Evolutionary conservation across 1,140 invertebrate genomes (phyloP), one percentile per base, ranked within the genome.

Genomic region (Mya arenaria): DNA sequence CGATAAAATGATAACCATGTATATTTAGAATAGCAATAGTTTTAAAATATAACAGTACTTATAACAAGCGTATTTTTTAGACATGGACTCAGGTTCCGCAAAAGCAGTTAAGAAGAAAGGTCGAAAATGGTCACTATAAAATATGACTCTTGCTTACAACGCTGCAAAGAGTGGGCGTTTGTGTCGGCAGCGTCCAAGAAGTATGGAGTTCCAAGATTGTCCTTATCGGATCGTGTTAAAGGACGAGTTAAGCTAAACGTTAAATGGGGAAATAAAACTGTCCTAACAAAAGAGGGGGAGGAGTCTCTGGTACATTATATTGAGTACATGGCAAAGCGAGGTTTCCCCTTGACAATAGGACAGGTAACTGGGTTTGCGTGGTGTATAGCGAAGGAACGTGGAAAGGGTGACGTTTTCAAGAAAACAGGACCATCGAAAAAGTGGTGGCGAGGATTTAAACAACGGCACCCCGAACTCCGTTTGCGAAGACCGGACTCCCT

Each of bases 381-480:
- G 44, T 48, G 44, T n/a, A 48, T 48, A 13, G 44, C 44, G n/a
- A 48, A 48, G 13, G 44, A 48, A n/a, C 44, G n/a, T 48, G 44
- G 44, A 48, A 48, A 48, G n/a, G 34, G 60, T 63, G 25, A 36
- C n/a, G 28, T 15, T 6, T 63, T 63, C 5, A 28, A 6, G 25
- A 63, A 63, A 5, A 13, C 28, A 3, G 60, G 60, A 32, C 60
- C 60, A 10, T 13, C 8, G 17, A 6, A n/a, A n/a, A 63, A 63
- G 36, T 63, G 60, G 60, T 63, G 60, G 60, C 60, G 60, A 32
- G 60, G 60, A 4, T 63, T 63, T 63, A 10, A 63, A 32, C 4
- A 36, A 4, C 30, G 60, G n/a, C 60, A 63, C 36, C 60, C 60
- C 5, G 4, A 63, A 13, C 60, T 63, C 6, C 6, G 60, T 63